These are phyloP conservation scores for Dolichopus griseipennis DNA, from an alignment of 2,888 invertebrate species.

Conservation along the genomic window DNA sequence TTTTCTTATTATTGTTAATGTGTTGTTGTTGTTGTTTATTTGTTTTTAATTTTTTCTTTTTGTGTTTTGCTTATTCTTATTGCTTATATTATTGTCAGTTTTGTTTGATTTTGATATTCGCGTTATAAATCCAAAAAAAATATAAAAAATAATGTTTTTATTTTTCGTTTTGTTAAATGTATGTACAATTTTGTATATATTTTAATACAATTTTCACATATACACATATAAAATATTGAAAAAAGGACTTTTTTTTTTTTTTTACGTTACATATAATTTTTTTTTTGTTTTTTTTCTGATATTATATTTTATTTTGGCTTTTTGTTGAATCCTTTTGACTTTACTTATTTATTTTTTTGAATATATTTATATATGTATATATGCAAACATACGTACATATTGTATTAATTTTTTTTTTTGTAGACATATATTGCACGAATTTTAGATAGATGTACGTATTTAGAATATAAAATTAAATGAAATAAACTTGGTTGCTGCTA, in stretches of 20 bases:
- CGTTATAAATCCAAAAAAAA: background rate
- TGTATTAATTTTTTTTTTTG: no score
- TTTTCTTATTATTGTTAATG: background rate
- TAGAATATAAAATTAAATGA: no score
- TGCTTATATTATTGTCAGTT: background rate
- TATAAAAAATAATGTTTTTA: no score
- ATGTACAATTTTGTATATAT: background rate
- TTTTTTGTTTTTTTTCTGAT: no score
- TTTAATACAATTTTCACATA: background rate
- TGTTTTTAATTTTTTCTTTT: no score
- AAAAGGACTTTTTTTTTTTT: background rate
- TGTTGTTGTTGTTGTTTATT: background rate
- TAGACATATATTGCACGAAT: no score
- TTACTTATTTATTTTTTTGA: background rate
- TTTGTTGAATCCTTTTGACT: conserved; percentile 1
- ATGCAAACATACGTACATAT: no score
- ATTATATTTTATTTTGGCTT: background rate
- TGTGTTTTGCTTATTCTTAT: no score
- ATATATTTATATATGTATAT: background rate
- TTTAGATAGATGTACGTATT: no score
- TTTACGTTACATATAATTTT: no score
- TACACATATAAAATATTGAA: conserved; percentile 6
- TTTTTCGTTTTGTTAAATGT: background rate
- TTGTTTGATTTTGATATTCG: background rate
- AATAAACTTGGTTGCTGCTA: no score